These are phyloP conservation scores for Sphaeridia pumilis DNA, from an alignment of 2,888 invertebrate genomes.

Conservation along the genomic window DNA sequence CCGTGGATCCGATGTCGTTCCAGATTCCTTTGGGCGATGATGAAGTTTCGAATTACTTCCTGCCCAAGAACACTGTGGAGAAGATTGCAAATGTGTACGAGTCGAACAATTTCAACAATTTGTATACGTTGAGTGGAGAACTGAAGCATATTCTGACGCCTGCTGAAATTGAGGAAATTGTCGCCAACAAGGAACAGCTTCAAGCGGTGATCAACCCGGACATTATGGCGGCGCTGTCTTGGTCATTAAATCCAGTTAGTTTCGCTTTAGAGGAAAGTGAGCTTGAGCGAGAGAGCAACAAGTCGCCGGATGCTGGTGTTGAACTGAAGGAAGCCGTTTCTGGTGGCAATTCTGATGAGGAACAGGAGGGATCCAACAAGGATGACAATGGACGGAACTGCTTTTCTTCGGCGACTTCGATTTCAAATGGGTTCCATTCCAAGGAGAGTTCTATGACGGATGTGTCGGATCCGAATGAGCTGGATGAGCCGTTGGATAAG, in stretches of 20 bases:
- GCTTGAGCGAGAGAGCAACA: background rate
- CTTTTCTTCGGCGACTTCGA: conserved; percentile 17
- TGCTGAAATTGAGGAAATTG: conserved; percentile 38
- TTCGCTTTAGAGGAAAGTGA: conserved; percentile 7
- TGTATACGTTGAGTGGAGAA: conserved; percentile 37
- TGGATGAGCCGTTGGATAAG: conserved; percentile 9
- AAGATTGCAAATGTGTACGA: conserved; percentile 32
- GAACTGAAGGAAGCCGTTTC: background rate
- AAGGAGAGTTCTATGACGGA: conserved; percentile 29
- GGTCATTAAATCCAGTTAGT: conserved; percentile 34
- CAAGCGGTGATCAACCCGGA: conserved; percentile 37
- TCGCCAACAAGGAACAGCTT: conserved; percentile 38
- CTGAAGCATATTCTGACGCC: conserved; percentile 38
- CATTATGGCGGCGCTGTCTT: conserved; percentile 37
- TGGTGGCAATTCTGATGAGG: background rate
- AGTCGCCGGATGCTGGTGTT: background rate
- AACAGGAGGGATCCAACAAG: background rate
- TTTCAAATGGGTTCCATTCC: conserved; percentile 35
- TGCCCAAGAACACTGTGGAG: conserved; percentile 28
- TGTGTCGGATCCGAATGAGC: conserved; percentile 23
- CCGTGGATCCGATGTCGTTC: conserved; percentile 12
- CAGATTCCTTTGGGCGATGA: conserved; percentile 16
- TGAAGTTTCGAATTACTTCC: conserved; percentile 30
- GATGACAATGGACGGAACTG: conserved; percentile 7
- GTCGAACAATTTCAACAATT: conserved; percentile 37